Evolutionary conservation across 2,113 vertebrate species (phyloP), one percentile per base, ranked within the genome.

Genomic region (Odocoileus hemionus): DNA sequence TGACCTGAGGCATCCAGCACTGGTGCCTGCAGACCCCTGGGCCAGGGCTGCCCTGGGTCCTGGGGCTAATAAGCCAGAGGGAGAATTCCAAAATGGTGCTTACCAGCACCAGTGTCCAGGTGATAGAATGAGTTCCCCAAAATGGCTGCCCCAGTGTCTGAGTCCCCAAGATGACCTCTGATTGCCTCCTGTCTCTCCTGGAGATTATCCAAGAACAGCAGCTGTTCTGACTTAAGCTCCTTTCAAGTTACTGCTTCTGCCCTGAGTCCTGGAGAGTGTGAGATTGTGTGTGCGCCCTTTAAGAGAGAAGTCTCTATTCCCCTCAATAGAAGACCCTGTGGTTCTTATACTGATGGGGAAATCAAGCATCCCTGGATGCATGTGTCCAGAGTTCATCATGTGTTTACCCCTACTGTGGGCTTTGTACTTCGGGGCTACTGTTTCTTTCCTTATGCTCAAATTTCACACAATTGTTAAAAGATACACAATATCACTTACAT

Each of bases 401-500:
- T 78, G 39, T 9, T 86, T 64, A 10, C 2, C 57, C 11, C 11
- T 47, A 17, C 7, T 78, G 19, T 33, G 82, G 26, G 12, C 5
- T 78, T 64, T 94, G 39, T 28, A 30, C 28, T 58, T 54, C 54
- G 55, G 30, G 50, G 8, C 1, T 61, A 43, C 33, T 30, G 45
- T 39, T 89, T 80, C 54, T 50, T 91, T 83, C 19, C 61, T 92
- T 70, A 61, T 16, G 39, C 54, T 90, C 50, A 92, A 83, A 90
- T n/a, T 21, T 11, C 15, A 84, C 3, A 64, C 16, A 55, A 45
- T 21, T 86, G 8, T 45, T 89, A 74, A 96, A 97, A 86, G n/a
- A 57, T 30, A 84, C 39, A 5, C 7, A 82, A 15, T 57, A 67
- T 17, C 23, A 97, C 95, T 97, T 96, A 97, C 96, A 91, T 58